phyloP scores from a whole-genome alignment of 2,113 vertebrate species.

The Silurus meridionalis region DNA sequence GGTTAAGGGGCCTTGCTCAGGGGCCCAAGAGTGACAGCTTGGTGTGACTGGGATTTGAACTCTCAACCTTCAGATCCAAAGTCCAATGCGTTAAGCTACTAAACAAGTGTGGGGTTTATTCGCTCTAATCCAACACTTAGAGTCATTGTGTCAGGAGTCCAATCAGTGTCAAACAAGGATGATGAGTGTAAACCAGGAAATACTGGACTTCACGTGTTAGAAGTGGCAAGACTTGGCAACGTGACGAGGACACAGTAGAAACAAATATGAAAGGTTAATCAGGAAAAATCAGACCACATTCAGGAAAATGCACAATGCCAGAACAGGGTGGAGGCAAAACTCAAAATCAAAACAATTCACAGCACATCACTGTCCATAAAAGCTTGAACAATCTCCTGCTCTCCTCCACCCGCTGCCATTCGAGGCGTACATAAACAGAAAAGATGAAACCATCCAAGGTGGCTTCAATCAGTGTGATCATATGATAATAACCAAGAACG shows the following conservation, averaged over 20 bases:
- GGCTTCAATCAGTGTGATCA: neutral
- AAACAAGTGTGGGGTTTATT: neutral
- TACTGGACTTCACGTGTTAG: neutral
- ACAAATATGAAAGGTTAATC: neutral
- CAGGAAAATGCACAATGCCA: neutral
- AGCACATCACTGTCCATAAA: too few species aligned
- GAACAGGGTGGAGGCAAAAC: neutral
- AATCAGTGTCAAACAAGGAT: neutral
- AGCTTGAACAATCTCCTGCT: slow-evolving; percentile 22
- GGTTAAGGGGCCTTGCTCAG: too few species aligned
- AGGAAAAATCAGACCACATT: neutral
- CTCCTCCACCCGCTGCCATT: slow-evolving; percentile 20
- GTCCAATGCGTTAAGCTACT: too few species aligned
- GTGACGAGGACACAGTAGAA: neutral
- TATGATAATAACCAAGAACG: neutral
- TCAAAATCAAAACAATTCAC: neutral
- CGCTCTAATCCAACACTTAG: neutral
- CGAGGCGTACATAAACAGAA: slow-evolving; percentile 28
- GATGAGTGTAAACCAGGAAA: neutral
- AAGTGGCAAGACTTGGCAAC: neutral
- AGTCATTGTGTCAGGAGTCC: neutral
- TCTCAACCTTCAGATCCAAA: too few species aligned
- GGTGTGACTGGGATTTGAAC: too few species aligned
- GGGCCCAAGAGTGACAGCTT: too few species aligned
- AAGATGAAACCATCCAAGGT: slow-evolving; percentile 16